phyloP scores from a whole-genome alignment of 2,888 invertebrate genomes.

The Ochropleura plecta region DNA sequence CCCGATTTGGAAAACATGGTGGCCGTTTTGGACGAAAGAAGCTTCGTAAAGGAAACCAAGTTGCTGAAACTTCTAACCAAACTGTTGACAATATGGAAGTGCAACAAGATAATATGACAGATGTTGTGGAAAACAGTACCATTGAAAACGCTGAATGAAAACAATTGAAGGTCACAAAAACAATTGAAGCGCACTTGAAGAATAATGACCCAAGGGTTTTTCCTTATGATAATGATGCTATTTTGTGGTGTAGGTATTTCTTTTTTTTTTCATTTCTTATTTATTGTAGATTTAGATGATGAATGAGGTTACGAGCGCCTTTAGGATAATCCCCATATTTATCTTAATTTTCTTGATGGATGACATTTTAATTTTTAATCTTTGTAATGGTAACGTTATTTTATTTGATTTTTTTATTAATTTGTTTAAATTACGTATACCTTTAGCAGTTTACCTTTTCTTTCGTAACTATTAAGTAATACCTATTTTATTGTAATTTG shows the following conservation, averaged over 20 bases:
- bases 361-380: conserved; percentile 47
- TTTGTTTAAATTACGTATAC: background rate
- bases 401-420: conserved; percentile 5
- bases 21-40: conserved; percentile 44
- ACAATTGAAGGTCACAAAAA: conserved; percentile 34
- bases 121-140: conserved; percentile 67
- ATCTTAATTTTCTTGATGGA: conserved; percentile 59
- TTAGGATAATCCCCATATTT: conserved; percentile 51
- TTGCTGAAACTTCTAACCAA: conserved; percentile 50
- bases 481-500: background rate
- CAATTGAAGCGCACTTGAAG: conserved; percentile 27
- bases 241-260: conserved; percentile 50
- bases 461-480: background rate
- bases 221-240: conserved; percentile 33
- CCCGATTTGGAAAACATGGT: conserved; percentile 39
- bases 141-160: conserved; percentile 54
- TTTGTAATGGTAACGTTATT: conserved; percentile 23
- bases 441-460: background rate
- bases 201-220: conserved; percentile 23
- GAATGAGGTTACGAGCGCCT: conserved; percentile 34
- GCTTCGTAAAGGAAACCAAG: conserved; percentile 23
- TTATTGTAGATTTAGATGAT: conserved; percentile 16
- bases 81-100: conserved; percentile 54
- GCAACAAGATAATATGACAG: conserved; percentile 61
- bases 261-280: conserved; percentile 16